Evolutionary conservation across 2,888 invertebrate genomes (phyloP), one percentile per base, ranked within the genome.

Genomic region (Coenonympha arcania): DNA sequence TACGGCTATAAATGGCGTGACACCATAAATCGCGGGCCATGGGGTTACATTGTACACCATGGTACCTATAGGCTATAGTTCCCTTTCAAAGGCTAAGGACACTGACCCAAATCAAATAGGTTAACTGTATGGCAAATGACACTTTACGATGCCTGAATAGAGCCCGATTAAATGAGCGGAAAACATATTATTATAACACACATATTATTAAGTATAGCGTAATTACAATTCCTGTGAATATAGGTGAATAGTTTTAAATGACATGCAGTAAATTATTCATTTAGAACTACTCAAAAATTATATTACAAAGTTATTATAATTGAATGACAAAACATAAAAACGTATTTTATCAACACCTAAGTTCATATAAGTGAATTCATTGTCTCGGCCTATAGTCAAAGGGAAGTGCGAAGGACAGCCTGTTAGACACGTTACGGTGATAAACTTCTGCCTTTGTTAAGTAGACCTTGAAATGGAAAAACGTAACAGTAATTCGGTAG

Each of bases 1-100:
- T 76, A 74, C 74, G 66, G 66, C 67, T 66, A 68, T 76, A 82
- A 82, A 83, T 80, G 84, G 66, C 82, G 70, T 70, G 79, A 67
- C 78, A 72, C 69, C 76, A 76, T 81, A 78, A 82, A 78, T 72
- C 73, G 68, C 62, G 66, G 61, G 61, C 70, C 73, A 67, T 73
- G 77, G 70, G 72, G 68, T 6, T 69, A 72, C 71, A 71, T 69
- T 71, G 69, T 74, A 63, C 61, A 58, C 63, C 62, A 62, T 58
- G 57, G 58, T 61, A 65, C 63, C 62, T 65, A 61, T 64, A 60
- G 59, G 63, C 62, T 65, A 61, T 64, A 60, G 59, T 47, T 59
- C 57, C 43, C 28, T 51, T 47, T 52, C 62, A 63, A 62, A 65
- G 66, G 63, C 62, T 60, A 69, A 69, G 73, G 68, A 76, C 75